Evolutionary conservation across 2,888 invertebrate genomes (phyloP).

Genomic region (Campaea margaritaria): DNA sequence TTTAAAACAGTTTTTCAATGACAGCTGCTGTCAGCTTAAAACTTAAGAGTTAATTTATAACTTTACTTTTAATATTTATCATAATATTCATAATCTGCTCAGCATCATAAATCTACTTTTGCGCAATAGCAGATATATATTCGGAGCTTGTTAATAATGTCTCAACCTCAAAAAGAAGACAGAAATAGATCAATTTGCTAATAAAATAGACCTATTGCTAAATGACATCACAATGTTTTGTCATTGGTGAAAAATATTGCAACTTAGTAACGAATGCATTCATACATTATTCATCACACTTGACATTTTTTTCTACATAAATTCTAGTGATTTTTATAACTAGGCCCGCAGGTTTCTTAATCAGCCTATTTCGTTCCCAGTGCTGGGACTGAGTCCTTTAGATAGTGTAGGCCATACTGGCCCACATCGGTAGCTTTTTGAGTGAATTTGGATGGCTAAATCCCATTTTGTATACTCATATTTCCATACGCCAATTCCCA

Average conservation of each 20-base stretch:
- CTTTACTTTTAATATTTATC: neutral
- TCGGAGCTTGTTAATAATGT: constrained; percentile 3
- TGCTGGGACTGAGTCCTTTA: too few relatives aligned
- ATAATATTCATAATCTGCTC: constrained; percentile 1
- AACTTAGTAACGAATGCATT: constrained; percentile 6
- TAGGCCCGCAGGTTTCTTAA: too few relatives aligned
- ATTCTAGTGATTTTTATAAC: neutral
- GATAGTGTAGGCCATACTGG: too few relatives aligned
- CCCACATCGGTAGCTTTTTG: too few relatives aligned
- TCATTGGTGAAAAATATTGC: constrained; percentile 9
- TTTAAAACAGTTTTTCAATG: too few relatives aligned
- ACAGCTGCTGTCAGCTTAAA: neutral
- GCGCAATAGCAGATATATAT: neutral
- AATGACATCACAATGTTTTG: constrained; percentile 16
- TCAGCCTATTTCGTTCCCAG: too few relatives aligned
- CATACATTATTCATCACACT: constrained; percentile 14
- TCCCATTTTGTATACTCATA: too few relatives aligned
- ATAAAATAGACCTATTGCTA: neutral
- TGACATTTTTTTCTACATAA: neutral
- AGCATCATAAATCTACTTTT: neutral
- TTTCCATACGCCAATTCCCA: too few relatives aligned
- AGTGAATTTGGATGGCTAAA: too few relatives aligned
- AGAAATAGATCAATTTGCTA: constrained; percentile 12
- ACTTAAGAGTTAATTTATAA: neutral
- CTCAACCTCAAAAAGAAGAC: constrained; percentile 2